Evolutionary conservation across 2,888 invertebrate genomes (phyloP), one percentile per base, ranked within the genome.

Genomic region (Acanthosepion lycidas): DNA sequence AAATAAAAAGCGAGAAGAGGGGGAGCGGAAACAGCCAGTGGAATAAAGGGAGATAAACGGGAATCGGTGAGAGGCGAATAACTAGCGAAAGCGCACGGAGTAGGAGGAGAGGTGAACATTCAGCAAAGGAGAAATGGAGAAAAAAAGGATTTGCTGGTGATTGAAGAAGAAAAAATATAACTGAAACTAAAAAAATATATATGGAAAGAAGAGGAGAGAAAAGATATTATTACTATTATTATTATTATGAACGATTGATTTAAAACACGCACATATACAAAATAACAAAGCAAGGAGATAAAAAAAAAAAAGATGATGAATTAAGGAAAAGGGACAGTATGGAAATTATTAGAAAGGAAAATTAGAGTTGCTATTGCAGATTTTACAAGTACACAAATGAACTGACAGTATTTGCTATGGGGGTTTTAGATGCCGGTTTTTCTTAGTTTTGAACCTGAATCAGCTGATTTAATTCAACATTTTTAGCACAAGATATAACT

Each of bases 141-240:
- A 78, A 78, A 78, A 78, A n/a, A n/a, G n/a, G n/a, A n/a, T 78
- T 78, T 78, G 78, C 78, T 78, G n/a, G 78, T n/a, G n/a, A 78
- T 78, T 78, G n/a, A 33, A 78, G 78, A 78, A 78, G 78, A n/a
- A n/a, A 78, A 78, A 78, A 78, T 78, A 78, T 78, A 78, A 78
- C 78, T 78, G n/a, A 78, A 78, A 18, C 78, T 64, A 64, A 78
- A 78, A 78, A 78, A 78, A 78, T n/a, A 78, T n/a, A 78, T n/a
- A 78, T 15, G 78, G n/a, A 78, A 28, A n/a, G n/a, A 78, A 78
- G n/a, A 78, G n/a, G 78, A 78, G 78, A 78, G n/a, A 78, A 78
- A 78, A 78, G 78, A 78, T n/a, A n/a, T n/a, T 78, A 78, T 78
- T 78, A 78, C 15, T n/a, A 78, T 4, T n/a, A 78, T 78, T n/a